Evolutionary conservation across 2,797 vertebrate species (phyloP), one percentile per base, ranked within the genome.

Genomic region (Hylomyscus alleni): DNA sequence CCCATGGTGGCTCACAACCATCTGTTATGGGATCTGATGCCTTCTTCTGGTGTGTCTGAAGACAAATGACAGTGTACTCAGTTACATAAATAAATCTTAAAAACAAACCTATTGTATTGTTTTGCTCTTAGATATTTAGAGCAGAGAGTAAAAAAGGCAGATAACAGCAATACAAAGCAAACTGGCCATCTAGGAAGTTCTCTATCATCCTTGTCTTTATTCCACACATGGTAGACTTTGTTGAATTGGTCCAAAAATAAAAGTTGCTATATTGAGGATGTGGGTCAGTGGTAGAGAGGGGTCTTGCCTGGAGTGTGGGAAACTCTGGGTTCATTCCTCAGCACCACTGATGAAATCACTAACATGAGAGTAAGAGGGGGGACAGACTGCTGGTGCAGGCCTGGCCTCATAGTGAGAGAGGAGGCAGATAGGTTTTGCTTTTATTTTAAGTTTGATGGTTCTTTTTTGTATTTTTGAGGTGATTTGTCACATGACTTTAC

Each of bases 121-220:
- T 92, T 96, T 85, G 75, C 29, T 93, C 29, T 90, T 83, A 34
- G 20, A 77, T 95, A 26, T 93, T 86, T 47, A 96, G 87, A 94
- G 73, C 60, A 94, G 67, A 62, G 34, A 19, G 11, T 60, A 83
- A 84, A 56, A 67, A 92, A 95, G 92, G 29, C n/a, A 90, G 76
- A 8, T 88, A 72, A 88, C 40, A n/a, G 40, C 60, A 94, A 19
- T 84, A 47, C 22, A 82, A 65, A 82, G 37, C 54, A 73, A 54
- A 69, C 52, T 93, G 62, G 56, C 22, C 44, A 6, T 7, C 52
- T 54, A 91, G 34, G 44, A 80, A 88, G 22, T 78, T 97, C 93
- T 86, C 47, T 44, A 40, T 88, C 47, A 83, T 86, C 56, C 47
- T 92, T 93, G 34, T 54, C 89, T 93, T 67, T 93, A 67, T 94